Conservation (phyloP, 2,113 vertebrate species). For the Octodon degus region DNA sequence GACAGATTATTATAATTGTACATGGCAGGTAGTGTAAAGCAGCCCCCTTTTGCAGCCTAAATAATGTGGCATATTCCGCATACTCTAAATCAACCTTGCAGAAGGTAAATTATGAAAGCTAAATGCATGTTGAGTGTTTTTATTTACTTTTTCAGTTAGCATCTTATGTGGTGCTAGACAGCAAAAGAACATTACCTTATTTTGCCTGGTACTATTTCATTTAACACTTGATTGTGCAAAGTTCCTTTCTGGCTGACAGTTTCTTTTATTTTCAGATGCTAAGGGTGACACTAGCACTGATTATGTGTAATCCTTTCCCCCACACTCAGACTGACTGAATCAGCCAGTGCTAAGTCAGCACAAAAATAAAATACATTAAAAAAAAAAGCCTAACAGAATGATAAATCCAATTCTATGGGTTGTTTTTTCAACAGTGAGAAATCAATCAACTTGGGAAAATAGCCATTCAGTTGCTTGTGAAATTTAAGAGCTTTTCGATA, state of each 20-base stretch:
- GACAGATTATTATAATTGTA: constrained; percentile 88
- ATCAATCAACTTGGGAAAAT: neutral
- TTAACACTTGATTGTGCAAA: constrained; percentile 67
- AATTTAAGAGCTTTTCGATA: constrained; percentile 13
- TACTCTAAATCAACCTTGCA: constrained; percentile 77
- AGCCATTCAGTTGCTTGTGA: neutral
- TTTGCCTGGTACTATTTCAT: constrained; percentile 74
- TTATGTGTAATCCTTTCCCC: neutral
- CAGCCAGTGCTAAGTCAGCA: constrained; percentile 19
- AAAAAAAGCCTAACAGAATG: neutral
- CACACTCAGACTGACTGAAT: neutral
- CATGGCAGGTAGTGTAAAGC: constrained; percentile 85
- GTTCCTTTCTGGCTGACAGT: constrained; percentile 70
- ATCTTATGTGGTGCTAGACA: constrained; percentile 79
- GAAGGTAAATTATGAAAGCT: constrained; percentile 76
- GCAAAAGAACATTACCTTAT: constrained; percentile 79
- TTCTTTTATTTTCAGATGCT: constrained; percentile 59
- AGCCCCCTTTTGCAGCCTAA: constrained; percentile 81
- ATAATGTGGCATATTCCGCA: constrained; percentile 79
- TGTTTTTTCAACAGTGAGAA: constrained; percentile 36
- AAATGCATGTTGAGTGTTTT: constrained; percentile 81
- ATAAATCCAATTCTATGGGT: neutral
- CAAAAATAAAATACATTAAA: neutral
- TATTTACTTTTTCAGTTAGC: constrained; percentile 75
- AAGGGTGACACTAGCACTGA: neutral